Evolutionary conservation across 2,113 vertebrate genomes (phyloP).

Genomic region (Rhinopomastus cyanomelas): DNA sequence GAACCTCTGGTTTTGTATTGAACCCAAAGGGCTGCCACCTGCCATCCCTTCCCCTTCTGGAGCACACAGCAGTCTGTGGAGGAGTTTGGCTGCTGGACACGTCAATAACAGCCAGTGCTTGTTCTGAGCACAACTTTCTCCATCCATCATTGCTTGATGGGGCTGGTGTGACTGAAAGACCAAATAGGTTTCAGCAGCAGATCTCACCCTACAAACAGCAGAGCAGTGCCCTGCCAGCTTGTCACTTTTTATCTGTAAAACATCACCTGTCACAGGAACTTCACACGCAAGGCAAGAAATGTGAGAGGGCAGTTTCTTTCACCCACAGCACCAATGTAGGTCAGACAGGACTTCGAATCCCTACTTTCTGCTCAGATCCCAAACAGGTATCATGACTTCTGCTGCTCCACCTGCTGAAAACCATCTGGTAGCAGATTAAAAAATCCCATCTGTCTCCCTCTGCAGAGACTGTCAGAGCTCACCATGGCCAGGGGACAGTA

Average conservation of each 20-base stretch:
- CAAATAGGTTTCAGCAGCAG: background rate
- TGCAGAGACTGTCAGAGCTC: background rate
- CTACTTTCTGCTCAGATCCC: background rate
- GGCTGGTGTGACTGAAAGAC: background rate
- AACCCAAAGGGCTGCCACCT: background rate
- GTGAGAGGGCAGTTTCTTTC: background rate
- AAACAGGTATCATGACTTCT: background rate
- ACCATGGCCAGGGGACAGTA: rapidly evolving
- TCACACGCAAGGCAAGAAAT: background rate
- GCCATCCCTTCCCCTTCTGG: background rate
- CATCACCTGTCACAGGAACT: background rate
- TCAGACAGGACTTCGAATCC: background rate
- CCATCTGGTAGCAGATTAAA: background rate
- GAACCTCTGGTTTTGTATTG: background rate
- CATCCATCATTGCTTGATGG: background rate
- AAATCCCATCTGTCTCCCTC: background rate
- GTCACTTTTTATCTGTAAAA: background rate
- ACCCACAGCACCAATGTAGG: background rate
- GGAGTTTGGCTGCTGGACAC: background rate
- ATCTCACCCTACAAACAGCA: background rate
- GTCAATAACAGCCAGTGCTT: background rate
- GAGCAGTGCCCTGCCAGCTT: background rate
- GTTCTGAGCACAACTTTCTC: background rate
- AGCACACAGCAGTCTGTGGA: background rate
- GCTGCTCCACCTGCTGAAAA: background rate